These are phyloP conservation scores for Thalassoma bifasciatum DNA, from an alignment of 2,113 vertebrate genomes.

Conservation along the genomic window DNA sequence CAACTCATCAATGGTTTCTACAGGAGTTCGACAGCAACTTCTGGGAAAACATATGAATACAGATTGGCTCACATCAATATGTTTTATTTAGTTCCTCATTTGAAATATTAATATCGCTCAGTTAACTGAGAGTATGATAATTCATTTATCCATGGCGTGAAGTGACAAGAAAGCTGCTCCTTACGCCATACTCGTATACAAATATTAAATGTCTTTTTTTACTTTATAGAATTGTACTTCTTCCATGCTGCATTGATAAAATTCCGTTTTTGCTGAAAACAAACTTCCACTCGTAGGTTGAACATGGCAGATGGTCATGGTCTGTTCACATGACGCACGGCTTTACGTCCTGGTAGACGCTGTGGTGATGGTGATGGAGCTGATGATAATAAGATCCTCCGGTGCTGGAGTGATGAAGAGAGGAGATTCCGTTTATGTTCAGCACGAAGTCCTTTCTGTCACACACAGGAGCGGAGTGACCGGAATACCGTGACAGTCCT, in stretches of 20 bases:
- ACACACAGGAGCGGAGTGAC: conserved; percentile 89
- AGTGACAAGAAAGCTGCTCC: background rate
- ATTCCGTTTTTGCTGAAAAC: background rate
- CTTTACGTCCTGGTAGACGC: conserved; percentile 95
- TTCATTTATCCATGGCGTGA: conserved; percentile 6
- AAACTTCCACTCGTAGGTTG: background rate
- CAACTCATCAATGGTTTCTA: conserved; percentile 43
- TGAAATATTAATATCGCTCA: background rate
- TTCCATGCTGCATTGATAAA: too few relatives aligned
- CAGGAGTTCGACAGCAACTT: conserved; percentile 21
- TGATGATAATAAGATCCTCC: conserved; percentile 90
- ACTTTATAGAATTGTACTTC: too few relatives aligned
- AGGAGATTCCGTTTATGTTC: conserved; percentile 94
- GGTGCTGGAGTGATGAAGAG: conserved; percentile 88
- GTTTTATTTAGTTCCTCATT: too few relatives aligned
- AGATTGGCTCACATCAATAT: conserved; percentile 10
- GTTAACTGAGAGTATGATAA: background rate
- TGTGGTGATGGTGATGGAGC: conserved; percentile 89
- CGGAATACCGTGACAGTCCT: conserved; percentile 93
- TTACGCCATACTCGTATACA: background rate
- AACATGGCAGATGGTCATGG: background rate
- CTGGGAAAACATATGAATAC: conserved; percentile 20
- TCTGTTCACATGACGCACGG: conserved; percentile 95
- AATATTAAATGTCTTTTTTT: too few relatives aligned
- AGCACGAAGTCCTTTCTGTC: conserved; percentile 97